Conservation (phyloP, 2,113 vertebrate species). For the Tylochromis polylepis region DNA sequence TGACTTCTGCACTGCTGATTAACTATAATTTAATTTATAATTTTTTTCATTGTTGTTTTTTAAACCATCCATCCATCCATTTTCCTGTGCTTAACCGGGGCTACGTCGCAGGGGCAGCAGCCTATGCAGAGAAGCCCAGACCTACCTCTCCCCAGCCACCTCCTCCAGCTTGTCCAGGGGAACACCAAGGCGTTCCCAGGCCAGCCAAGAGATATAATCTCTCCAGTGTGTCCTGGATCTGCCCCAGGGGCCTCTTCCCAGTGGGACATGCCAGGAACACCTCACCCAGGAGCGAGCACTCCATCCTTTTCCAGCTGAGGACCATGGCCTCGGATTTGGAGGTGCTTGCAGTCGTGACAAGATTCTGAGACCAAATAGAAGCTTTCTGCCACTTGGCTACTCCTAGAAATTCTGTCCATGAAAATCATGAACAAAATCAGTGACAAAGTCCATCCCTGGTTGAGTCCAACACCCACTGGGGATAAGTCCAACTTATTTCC, state of each 20-base stretch:
- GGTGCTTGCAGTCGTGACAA: neutral
- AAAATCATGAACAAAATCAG: neutral
- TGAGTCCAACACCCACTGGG: too few relatives aligned
- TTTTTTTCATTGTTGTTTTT: too few relatives aligned
- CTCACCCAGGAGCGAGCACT: neutral
- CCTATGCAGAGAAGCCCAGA: too few relatives aligned
- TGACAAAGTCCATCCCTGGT: neutral
- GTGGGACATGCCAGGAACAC: neutral
- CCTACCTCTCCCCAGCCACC: neutral
- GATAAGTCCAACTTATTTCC: too few relatives aligned
- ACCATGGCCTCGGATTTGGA: neutral
- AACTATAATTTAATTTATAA: too few relatives aligned
- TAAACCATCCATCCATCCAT: too few relatives aligned
- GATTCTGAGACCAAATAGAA: neutral
- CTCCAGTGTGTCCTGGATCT: neutral
- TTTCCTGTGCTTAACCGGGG: too few relatives aligned
- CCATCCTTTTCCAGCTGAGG: neutral
- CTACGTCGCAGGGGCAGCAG: too few relatives aligned
- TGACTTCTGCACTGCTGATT: too few relatives aligned
- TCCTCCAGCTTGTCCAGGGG: neutral
- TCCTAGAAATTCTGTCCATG: neutral
- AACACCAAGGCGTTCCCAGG: neutral
- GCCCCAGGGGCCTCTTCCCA: neutral
- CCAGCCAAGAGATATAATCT: neutral
- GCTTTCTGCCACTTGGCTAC: neutral